A percentile compares a stretch with the other conserved stretches of the same genome.
Evolutionary conservation across 2,888 invertebrate species (phyloP).

Genomic region (Agrochola lota): DNA sequence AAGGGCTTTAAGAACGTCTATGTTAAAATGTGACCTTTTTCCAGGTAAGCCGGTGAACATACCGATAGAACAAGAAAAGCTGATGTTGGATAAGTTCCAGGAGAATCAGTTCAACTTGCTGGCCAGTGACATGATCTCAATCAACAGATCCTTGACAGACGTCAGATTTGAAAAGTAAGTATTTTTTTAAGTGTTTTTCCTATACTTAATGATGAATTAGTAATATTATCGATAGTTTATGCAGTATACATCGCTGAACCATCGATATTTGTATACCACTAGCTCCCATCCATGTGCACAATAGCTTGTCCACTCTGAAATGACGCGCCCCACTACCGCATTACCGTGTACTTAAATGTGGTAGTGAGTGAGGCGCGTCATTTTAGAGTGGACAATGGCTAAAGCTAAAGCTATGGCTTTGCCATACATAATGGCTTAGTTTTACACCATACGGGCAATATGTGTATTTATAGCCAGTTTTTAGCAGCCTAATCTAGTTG

Average conservation of each 20-base stretch:
- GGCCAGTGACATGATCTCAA: constrained; percentile 99
- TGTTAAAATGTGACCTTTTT: constrained; percentile 60
- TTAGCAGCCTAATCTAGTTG: background rate
- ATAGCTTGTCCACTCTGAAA: too few relatives aligned
- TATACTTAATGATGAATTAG: background rate
- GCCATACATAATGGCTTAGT: too few relatives aligned
- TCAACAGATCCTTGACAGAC: constrained; percentile 98
- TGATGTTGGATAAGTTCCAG: constrained; percentile 98
- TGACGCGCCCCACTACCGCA: too few relatives aligned
- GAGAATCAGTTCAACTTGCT: constrained; percentile 99
- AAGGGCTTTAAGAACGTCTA: background rate
- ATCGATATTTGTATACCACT: background rate
- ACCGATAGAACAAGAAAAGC: constrained; percentile 95
- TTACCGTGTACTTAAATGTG: too few relatives aligned
- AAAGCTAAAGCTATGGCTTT: too few relatives aligned
- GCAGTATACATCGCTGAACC: too few relatives aligned
- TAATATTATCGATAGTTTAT: background rate
- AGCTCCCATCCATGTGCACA: background rate
- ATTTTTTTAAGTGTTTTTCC: background rate
- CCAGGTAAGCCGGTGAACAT: constrained; percentile 95
- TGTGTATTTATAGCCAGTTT: background rate
- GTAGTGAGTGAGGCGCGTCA: too few relatives aligned
- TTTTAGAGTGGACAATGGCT: too few relatives aligned
- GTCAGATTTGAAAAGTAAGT: constrained; percentile 97
- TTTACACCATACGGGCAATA: too few relatives aligned